A percentile compares a stretch with the other conserved stretches of the same genome.
These are phyloP conservation scores for Poecilia velifera DNA, from an alignment of 2,797 vertebrate species.

Conservation along the genomic window DNA sequence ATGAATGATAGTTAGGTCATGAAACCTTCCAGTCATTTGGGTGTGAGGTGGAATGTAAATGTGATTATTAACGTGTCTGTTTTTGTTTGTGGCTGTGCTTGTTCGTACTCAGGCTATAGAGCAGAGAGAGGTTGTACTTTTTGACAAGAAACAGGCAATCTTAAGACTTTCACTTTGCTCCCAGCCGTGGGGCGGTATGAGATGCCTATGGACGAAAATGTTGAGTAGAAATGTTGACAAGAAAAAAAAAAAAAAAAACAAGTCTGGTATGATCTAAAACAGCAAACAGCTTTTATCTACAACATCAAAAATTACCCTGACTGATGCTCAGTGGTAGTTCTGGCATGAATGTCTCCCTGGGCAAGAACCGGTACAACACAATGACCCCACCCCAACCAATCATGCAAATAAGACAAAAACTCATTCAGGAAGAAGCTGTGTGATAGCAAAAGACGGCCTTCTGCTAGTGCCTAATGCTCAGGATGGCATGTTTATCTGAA, in stretches of 20 bases:
- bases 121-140: slow-evolving; percentile 15
- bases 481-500: background rate
- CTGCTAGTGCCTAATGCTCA: background rate
- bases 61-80: slow-evolving; percentile 54
- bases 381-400: background rate
- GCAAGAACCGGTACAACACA: background rate
- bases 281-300: background rate
- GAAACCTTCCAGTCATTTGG: slow-evolving; percentile 56
- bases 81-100: slow-evolving; percentile 15
- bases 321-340: background rate
- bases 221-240: background rate
- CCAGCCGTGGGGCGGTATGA: background rate
- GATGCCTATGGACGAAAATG: background rate
- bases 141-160: slow-evolving; percentile 29
- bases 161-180: slow-evolving; percentile 12
- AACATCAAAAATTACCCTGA: background rate
- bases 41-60: slow-evolving; percentile 54
- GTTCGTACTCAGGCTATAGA: slow-evolving; percentile 7
- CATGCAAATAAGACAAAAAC: background rate
- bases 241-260: background rate
- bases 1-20: slow-evolving; percentile 64
- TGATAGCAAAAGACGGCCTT: background rate
- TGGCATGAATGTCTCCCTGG: background rate
- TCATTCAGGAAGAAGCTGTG: background rate
- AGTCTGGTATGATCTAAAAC: background rate